Evolutionary conservation across 1,140 invertebrate genomes (phyloP), one percentile per base, ranked within the genome.

Genomic region (Lasioglossum albipes): DNA sequence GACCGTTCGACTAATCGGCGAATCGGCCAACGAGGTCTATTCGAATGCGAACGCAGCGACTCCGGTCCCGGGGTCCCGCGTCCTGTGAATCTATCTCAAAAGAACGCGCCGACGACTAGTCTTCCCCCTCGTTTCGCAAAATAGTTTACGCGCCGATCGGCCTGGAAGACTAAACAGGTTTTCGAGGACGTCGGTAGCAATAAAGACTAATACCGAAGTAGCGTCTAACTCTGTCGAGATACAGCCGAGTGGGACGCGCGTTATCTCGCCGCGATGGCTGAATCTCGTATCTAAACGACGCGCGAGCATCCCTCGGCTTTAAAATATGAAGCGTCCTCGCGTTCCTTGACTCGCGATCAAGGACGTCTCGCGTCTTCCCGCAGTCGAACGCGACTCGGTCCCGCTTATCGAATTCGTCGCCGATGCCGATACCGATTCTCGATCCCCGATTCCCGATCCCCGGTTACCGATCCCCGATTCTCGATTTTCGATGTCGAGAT

Each of bases 301-400:
- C 77, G 64, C 73, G 64, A 87, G 78, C 82, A 68, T 79, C 82
- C 65, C 77, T 72, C 75, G 67, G 66, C 54, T 67, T 65, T 87
- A 87, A 87, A 87, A 82, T 87, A 87, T 84, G 85, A 84, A 87
- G 85, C 82, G 86, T 87, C 86, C 64, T 83, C 71, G 78, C 77
- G 84, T 68, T 86, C 78, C 75, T 86, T 81, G 71, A 71, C 72
- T 81, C 71, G 85, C 82, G 81, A 87, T 87, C 86, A 87, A 82
- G 79, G 76, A 87, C 82, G 71, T 78, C 77, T 61, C 68, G 76
- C 65, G 81, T 77, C 74, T 67, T 57, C 36, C 66, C 64, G 68
- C 69, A 81, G 67, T 27, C 83, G 45, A 49, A 49, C 75, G 74
- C 76, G 84, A 70, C 72, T 84, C 83, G 70, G 22, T 52, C 84